A percentile compares a stretch with the other conserved stretches of the same genome.
These are phyloP conservation scores for Poicephalus meyeri DNA, from an alignment of 2,113 vertebrate genomes.

Conservation along the genomic window DNA sequence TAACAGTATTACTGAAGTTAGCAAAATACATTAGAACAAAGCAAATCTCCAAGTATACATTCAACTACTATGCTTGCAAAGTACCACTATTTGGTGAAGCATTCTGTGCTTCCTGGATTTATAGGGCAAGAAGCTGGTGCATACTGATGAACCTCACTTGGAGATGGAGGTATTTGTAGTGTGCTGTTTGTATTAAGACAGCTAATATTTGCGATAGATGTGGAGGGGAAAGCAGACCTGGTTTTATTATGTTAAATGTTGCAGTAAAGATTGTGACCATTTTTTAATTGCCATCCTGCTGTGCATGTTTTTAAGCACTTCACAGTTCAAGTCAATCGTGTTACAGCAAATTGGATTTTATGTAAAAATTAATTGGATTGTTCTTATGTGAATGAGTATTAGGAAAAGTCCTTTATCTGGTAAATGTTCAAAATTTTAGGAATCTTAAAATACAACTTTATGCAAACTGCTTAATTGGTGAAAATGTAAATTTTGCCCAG, in stretches of 20 bases:
- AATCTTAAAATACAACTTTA: not conserved
- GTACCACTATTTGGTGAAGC: not conserved
- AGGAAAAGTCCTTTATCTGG: not conserved
- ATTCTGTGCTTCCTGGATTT: conserved; percentile 1
- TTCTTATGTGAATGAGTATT: not conserved
- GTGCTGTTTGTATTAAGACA: not conserved
- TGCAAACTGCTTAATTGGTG: not conserved
- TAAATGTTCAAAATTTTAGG: conserved; percentile 5
- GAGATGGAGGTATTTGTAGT: not conserved
- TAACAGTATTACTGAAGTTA: not conserved
- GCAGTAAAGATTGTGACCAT: not conserved
- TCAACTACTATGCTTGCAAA: not conserved
- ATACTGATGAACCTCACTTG: not conserved
- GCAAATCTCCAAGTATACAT: conserved; percentile 16
- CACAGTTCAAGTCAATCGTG: not conserved
- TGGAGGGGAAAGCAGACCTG: not conserved
- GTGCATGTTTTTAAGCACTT: not conserved
- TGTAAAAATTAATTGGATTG: conserved; percentile 42
- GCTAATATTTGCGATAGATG: not conserved
- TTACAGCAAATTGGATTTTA: conserved; percentile 25
- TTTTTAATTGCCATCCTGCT: not conserved
- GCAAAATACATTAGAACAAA: not conserved
- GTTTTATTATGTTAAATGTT: not conserved
- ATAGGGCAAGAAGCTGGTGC: not conserved
- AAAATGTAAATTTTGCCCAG: not conserved